phyloP scores from a whole-genome alignment of 2,113 vertebrate species.

The Hypanus sabinus region DNA sequence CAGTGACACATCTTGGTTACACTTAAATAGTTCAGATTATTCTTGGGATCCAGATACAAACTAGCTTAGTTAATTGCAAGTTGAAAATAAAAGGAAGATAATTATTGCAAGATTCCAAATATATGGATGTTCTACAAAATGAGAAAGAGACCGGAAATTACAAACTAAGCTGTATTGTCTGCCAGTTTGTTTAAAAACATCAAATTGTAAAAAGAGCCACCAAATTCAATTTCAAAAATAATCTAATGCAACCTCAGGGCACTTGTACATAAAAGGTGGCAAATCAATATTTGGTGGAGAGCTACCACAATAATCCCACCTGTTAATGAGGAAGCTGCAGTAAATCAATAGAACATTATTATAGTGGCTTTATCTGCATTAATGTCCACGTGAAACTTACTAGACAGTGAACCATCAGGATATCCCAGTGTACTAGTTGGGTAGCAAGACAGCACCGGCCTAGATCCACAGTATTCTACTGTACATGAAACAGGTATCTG shows the following conservation, averaged over 20 bases:
- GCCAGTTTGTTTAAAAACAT: slow-evolving; percentile 16
- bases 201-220: slow-evolving; percentile 1
- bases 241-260: neutral
- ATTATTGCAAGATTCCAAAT: neutral
- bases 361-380: neutral
- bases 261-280: neutral
- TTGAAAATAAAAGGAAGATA: neutral
- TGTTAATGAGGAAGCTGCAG: neutral
- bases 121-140: neutral
- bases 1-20: neutral
- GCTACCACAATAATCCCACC: neutral
- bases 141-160: neutral
- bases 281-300: neutral
- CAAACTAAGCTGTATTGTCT: neutral
- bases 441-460: neutral
- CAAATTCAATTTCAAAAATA: slow-evolving; percentile 16
- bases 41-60: neutral
- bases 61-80: neutral
- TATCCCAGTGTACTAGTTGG: neutral
- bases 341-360: slow-evolving; percentile 13
- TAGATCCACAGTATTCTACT: slow-evolving; percentile 1
- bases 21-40: neutral
- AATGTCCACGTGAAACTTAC: neutral
- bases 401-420: neutral
- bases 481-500: slow-evolving; percentile 16